Percentiles rank a stretch among this genome's conserved stretches.
Evolutionary conservation across 2,797 vertebrate species (phyloP).

Genomic region (Emys orbicularis): DNA sequence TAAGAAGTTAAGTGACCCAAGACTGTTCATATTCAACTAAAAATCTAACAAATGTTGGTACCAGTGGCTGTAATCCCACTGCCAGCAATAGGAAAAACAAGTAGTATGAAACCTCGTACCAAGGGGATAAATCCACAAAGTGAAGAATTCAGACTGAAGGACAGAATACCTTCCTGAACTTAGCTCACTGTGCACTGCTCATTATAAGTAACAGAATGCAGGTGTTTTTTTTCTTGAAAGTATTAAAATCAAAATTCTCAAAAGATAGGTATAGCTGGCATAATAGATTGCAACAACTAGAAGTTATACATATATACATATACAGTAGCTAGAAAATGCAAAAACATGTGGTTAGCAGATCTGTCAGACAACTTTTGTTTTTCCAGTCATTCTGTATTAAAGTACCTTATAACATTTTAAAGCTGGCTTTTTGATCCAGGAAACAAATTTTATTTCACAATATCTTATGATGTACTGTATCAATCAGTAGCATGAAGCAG

Average conservation of each 20-base stretch:
- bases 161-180: background rate
- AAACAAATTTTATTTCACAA: background rate
- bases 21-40: constrained; percentile 10
- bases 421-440: constrained; percentile 11
- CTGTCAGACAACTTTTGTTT: background rate
- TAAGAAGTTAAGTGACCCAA: background rate
- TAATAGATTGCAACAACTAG: background rate
- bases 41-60: background rate
- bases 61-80: background rate
- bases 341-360: background rate
- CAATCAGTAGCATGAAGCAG: background rate
- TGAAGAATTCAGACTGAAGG: constrained; percentile 1
- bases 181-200: background rate
- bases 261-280: background rate
- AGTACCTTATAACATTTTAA: background rate
- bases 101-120: constrained; percentile 24
- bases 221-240: background rate
- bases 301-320: background rate
- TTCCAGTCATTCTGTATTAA: background rate
- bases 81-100: background rate
- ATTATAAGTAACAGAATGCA: background rate
- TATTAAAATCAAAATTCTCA: background rate
- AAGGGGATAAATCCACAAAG: background rate
- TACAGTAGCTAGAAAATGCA: background rate
- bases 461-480: background rate